Evolutionary conservation across 1,140 invertebrate genomes (phyloP), one percentile per base, ranked within the genome.

Genomic region (Cecropterus lyciades): DNA sequence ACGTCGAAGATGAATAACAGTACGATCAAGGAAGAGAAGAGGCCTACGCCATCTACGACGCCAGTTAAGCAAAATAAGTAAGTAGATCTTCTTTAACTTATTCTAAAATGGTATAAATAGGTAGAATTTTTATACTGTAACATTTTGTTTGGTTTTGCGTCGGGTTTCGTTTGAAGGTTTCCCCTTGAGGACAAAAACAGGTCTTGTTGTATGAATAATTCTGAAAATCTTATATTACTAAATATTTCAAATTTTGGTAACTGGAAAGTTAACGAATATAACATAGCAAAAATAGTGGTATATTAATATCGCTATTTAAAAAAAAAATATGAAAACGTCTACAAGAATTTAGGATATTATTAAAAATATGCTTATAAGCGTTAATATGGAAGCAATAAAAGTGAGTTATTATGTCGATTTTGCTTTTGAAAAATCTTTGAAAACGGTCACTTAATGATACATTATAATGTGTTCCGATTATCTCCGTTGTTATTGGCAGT

Each of bases 1-100:
- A 96, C 96, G 53, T 96, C 96, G 63, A 97, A 97, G 87, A 96
- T 96, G 93, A 95, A 95, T 73, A 95, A 93, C 80, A 95, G 94
- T 75, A 94, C 94, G 10, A 93, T 95, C 46, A 94, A 94, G 73
- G 94, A 95, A 80, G 94, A 95, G 67, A 94, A 94, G 69, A 93
- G 94, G 75, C 94, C 95, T 10, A 95, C 95, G 55, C 94, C 94
- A 0, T 93, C 94, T 0, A 95, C 95, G 13, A 95, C 95, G 56
- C 94, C 95, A 7, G 93, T 93, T 56, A 93, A 93, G 60, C 91
- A 92, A 56, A 92, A 91, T 83, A 92, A 90, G 92, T 93, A 82
- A 92, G 92, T 91, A 33, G 27, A 52, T 37, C 3, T 60, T 45
- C 43, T 64, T 14, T 68, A 59, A 42, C 11, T 51, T 67, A 33